Evolutionary conservation across 35 echinoderm and acorn worm species (phyloP).

Genomic region (Lytechinus pictus): DNA sequence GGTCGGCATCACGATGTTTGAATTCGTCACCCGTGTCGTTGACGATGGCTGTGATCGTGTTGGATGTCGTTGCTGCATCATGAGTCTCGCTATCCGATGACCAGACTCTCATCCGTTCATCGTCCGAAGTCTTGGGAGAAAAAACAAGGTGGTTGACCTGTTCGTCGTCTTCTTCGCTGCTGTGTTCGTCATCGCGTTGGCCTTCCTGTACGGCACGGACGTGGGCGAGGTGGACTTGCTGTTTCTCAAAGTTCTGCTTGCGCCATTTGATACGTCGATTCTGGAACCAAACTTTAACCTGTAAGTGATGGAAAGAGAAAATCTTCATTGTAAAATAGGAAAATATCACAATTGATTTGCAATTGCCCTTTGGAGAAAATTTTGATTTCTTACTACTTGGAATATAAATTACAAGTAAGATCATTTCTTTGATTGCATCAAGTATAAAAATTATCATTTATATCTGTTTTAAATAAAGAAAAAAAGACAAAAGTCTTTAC

Average conservation of each 20-base stretch:
- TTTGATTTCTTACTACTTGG: too few species aligned
- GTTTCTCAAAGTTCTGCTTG: conserved; percentile 83
- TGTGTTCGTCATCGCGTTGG: neutral
- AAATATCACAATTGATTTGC: too few species aligned
- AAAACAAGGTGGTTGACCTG: neutral
- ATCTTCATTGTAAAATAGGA: too few species aligned
- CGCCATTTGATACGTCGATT: conserved; percentile 95
- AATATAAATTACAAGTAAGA: too few species aligned
- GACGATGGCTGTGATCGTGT: neutral
- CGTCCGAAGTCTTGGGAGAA: neutral
- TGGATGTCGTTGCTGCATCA: neutral
- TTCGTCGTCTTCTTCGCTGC: conserved; percentile 7
- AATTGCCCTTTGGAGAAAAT: too few species aligned
- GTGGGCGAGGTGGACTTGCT: conserved; percentile 76
- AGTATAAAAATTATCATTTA: too few species aligned
- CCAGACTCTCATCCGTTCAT: neutral
- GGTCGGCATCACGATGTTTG: neutral
- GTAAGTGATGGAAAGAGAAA: neutral
- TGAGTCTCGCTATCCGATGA: neutral
- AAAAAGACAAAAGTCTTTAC: too few species aligned
- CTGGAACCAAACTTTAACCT: conserved; percentile 98
- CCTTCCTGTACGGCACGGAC: conserved; percentile 49
- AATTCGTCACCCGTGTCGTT: too few species aligned
- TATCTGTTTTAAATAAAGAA: too few species aligned
- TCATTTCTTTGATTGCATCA: too few species aligned